Percentiles rank a stretch among this genome's conserved stretches.
Evolutionary conservation across 2,113 vertebrate species (phyloP).

Genomic region (Anoplopoma fimbria): DNA sequence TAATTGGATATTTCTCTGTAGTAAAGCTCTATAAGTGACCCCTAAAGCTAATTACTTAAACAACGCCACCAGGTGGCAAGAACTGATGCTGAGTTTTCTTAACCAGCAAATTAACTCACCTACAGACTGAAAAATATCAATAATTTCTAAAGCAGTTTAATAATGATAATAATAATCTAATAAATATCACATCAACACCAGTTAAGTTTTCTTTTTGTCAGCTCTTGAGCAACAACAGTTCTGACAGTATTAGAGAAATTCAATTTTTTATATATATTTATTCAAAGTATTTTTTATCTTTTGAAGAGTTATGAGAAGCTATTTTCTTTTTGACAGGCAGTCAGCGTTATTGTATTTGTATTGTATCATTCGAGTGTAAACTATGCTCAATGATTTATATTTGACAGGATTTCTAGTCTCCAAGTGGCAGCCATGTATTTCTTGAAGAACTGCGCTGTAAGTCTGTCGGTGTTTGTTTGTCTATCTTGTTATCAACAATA

Average conservation of each 20-base stretch:
- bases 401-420: slow-evolving; percentile 5
- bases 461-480: neutral
- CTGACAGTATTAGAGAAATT: neutral
- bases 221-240: neutral
- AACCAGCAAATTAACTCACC: neutral
- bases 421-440: neutral
- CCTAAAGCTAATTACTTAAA: slow-evolving; percentile 19
- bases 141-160: neutral
- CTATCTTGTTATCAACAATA: neutral
- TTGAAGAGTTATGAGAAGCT: neutral
- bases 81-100: slow-evolving; percentile 9
- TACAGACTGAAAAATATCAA: neutral
- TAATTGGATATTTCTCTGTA: slow-evolving; percentile 65
- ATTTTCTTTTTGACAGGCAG: neutral
- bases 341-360: neutral
- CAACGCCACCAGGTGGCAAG: slow-evolving; percentile 45
- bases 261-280: neutral
- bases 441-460: neutral
- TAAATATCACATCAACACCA: neutral
- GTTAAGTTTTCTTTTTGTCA: neutral
- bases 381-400: slow-evolving; percentile 3
- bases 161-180: neutral
- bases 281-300: neutral
- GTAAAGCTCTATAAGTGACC: slow-evolving; percentile 48
- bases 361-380: neutral